Conservation (phyloP, 2,888 invertebrate species). For the Eubasilissa splendida region DNA sequence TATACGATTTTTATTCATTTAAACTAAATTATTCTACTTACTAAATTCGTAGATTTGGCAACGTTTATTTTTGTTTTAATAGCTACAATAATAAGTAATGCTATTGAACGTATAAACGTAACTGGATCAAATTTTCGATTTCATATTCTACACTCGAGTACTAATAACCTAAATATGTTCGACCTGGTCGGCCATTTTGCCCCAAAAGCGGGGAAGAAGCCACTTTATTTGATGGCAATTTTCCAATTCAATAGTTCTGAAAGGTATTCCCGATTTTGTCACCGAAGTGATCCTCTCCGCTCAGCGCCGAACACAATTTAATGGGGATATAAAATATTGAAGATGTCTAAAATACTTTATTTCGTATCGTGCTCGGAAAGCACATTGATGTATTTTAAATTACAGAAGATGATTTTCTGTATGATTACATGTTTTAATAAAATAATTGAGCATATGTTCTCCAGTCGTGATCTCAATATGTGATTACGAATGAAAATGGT, state of each 20-base stretch:
- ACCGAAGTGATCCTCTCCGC: background rate
- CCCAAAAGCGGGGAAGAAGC: background rate
- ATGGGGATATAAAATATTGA: background rate
- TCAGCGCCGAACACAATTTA: background rate
- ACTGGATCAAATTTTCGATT: background rate
- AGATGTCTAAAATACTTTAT: background rate
- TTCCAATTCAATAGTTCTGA: conserved; percentile 26
- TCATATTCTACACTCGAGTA: background rate
- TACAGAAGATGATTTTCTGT: too few species aligned
- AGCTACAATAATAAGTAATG: too few species aligned
- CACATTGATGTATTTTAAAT: too few species aligned
- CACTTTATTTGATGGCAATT: conserved; percentile 5
- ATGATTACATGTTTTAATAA: too few species aligned
- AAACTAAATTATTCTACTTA: too few species aligned
- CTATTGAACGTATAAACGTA: background rate
- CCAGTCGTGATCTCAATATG: too few species aligned
- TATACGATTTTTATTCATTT: too few species aligned
- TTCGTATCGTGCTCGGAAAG: too few species aligned
- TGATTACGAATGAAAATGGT: too few species aligned
- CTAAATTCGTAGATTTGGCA: too few species aligned
- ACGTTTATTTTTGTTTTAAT: too few species aligned
- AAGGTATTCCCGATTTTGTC: conserved; percentile 16
- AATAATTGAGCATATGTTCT: too few species aligned
- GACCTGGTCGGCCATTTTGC: background rate
- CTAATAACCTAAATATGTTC: background rate